Evolutionary conservation across 2,113 vertebrate species (phyloP).

Genomic region (Suricata suricatta): DNA sequence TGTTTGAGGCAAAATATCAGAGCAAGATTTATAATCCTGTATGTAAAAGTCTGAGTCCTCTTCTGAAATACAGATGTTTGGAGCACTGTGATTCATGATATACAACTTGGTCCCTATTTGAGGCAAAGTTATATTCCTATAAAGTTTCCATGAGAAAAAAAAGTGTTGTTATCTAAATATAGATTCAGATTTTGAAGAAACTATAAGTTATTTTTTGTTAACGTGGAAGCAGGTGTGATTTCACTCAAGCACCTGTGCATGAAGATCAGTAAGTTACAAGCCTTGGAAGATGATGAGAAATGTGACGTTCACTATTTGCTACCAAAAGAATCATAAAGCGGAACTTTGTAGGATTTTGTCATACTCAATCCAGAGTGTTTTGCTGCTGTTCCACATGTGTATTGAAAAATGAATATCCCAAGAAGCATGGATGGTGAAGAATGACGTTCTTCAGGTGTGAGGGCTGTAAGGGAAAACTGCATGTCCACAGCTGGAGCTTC

Average conservation of each 20-base stretch:
- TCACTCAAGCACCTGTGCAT: not conserved
- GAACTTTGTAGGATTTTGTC: not conserved
- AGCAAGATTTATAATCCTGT: not conserved
- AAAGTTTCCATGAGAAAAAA: not conserved
- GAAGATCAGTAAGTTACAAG: not conserved
- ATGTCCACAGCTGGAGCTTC: not conserved
- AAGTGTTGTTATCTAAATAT: not conserved
- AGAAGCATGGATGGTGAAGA: not conserved
- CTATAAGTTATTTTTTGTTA: not conserved
- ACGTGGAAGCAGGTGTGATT: not conserved
- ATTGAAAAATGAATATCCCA: not conserved
- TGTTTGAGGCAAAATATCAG: not conserved
- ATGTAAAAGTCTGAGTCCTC: not conserved
- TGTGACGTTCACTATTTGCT: not conserved
- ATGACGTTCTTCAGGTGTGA: not conserved
- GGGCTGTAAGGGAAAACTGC: not conserved
- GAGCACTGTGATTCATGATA: not conserved
- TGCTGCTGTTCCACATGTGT: not conserved
- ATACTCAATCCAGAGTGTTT: not conserved
- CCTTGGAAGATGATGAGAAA: not conserved
- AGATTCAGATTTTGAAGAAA: not conserved
- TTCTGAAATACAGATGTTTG: not conserved
- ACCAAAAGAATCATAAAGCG: not conserved
- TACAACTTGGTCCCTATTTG: not conserved
- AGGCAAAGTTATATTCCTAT: not conserved